Conservation (phyloP, 2,888 invertebrate species). For the Sarcophaga carnaria region DNA sequence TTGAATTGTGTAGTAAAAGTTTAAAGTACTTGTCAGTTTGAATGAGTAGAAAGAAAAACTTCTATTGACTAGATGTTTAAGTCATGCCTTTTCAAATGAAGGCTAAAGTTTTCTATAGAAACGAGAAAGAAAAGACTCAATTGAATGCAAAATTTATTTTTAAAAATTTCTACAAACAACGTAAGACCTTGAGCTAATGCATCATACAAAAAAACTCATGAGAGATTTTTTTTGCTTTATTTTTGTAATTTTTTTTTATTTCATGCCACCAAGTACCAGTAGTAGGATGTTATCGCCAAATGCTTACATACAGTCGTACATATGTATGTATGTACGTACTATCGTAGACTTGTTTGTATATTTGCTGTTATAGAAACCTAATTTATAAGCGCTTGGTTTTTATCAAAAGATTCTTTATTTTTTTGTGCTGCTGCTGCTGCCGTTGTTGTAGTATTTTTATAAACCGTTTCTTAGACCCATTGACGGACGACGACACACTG, state of each 20-base stretch:
- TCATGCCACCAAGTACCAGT: conserved; percentile 8
- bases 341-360: neutral
- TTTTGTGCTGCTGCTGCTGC: neutral
- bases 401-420: conserved; percentile 20
- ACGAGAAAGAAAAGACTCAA: conserved; percentile 41
- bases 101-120: conserved; percentile 11
- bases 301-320: neutral
- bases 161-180: conserved; percentile 27
- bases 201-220: neutral
- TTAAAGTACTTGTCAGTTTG: conserved; percentile 55
- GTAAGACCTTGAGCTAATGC: conserved; percentile 53
- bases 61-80: neutral
- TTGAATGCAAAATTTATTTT: conserved; percentile 58
- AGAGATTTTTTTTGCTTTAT: neutral
- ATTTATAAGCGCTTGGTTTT: conserved; percentile 25
- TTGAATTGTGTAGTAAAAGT: conserved; percentile 53
- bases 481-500: neutral
- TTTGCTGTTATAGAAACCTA: conserved; percentile 59
- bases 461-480: neutral
- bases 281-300: conserved; percentile 47
- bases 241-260: neutral
- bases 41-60: conserved; percentile 8
- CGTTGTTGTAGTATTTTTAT: neutral
- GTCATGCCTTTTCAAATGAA: neutral
- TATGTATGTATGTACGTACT: neutral